These are phyloP conservation scores for Sclerodermus sp. DNA, from an alignment of 2,888 invertebrate species.

Conservation along the genomic window DNA sequence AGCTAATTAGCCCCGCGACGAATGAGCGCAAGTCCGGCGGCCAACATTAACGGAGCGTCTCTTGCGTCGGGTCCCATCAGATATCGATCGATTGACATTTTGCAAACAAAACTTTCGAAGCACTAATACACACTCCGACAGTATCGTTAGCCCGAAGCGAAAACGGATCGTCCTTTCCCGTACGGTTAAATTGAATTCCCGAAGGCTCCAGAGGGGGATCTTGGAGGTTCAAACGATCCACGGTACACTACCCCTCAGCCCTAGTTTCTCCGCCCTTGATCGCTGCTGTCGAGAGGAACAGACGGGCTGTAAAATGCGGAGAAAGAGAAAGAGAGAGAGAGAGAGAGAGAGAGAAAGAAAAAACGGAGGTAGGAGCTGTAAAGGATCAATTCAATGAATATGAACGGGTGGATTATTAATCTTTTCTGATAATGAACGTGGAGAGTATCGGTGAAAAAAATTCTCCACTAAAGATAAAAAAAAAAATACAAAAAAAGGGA, in stretches of 20 bases:
- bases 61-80: not conserved
- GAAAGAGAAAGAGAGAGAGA: not conserved
- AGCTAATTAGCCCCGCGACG: too few species aligned
- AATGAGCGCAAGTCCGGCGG: too few species aligned
- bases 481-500: not conserved
- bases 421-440: too few species aligned
- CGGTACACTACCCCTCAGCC: constrained; percentile 19
- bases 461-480: not conserved
- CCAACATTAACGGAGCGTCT: not conserved
- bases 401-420: too few species aligned
- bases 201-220: constrained; percentile 8
- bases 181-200: constrained; percentile 14
- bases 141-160: constrained; percentile 5
- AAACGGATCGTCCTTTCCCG: constrained; percentile 12
- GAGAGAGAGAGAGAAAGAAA: too few species aligned
- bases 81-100: constrained; percentile 6
- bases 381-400: too few species aligned
- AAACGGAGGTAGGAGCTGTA: too few species aligned
- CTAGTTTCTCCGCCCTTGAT: constrained; percentile 25
- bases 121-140: constrained; percentile 7
- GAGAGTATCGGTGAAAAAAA: not conserved
- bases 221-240: constrained; percentile 20
- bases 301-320: constrained; percentile 1
- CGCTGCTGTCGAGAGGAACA: constrained; percentile 18
- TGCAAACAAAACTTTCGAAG: constrained; percentile 6